Evolutionary conservation across 2,888 invertebrate species (phyloP), one percentile per base, ranked within the genome.

Genomic region (Brachynemurus nebulosus): DNA sequence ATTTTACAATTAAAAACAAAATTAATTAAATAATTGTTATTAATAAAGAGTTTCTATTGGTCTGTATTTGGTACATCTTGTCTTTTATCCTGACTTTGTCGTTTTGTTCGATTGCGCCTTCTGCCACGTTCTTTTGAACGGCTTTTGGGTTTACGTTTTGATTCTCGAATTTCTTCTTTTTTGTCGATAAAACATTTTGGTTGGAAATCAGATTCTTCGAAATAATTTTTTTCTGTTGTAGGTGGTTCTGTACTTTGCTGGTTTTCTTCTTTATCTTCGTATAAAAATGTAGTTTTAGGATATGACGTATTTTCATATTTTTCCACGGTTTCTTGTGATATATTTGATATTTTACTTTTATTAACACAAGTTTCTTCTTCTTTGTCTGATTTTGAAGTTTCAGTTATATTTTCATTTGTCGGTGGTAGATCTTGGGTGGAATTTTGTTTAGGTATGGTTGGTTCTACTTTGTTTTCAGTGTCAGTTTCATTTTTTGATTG

Each of bases 1-100:
- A 42, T 42, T 37, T 5, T 30, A n/a, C 20, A 14, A 35, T 43
- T 36, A 21, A 48, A 30, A 23, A 16, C 11, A 14, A 36, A 37
- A 37, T 17, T 18, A 19, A 37, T 37, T 33, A 4, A 9, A 4
- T 33, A 33, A 14, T 33, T 33, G n/a, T 33, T 25, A 9, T 25
- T 25, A 25, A 33, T 33, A 14, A 33, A n/a, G 16, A 14, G 9
- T n/a, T 33, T 33, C 12, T 6, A 33, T 33, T 33, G 27, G 7
- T 25, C 18, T 19, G 20, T 7, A 21, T 3, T 37, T 12, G 37
- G 18, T 8, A 6, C 12, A n/a, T n/a, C n/a, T n/a, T n/a, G n/a
- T n/a, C n/a, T n/a, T n/a, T n/a, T n/a, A n/a, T n/a, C n/a, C n/a
- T n/a, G 20, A 17, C 16, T 33, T 33, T 33, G n/a, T 33, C 12